A percentile compares a stretch with the other conserved stretches of the same genome.
These are phyloP conservation scores for Apotomis turbidana DNA, from an alignment of 2,888 invertebrate genomes.

Conservation along the genomic window DNA sequence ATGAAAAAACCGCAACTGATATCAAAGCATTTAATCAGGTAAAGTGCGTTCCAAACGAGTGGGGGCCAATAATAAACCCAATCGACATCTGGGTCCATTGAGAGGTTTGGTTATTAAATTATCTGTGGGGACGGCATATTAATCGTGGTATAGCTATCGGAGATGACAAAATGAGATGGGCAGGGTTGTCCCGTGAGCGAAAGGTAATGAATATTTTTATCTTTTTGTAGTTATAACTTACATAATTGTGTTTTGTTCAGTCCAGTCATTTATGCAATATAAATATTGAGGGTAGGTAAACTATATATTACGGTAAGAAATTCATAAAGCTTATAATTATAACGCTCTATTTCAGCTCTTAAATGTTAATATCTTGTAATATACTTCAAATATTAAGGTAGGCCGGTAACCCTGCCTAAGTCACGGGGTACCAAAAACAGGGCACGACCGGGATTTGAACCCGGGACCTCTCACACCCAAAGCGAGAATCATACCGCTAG, in stretches of 20 bases:
- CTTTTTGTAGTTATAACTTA: neutral
- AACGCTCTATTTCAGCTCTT: too few relatives aligned
- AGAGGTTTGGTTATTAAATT: slow-evolving; percentile 49
- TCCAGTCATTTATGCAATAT: too few relatives aligned
- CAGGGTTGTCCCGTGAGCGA: slow-evolving; percentile 13
- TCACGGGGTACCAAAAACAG: slow-evolving; percentile 28
- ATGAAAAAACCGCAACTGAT: slow-evolving; percentile 42
- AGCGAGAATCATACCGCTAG: slow-evolving; percentile 69
- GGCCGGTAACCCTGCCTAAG: too few relatives aligned
- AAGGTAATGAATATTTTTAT: neutral
- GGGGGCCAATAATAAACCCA: slow-evolving; percentile 40
- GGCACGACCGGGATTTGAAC: slow-evolving; percentile 55
- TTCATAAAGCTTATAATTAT: too few relatives aligned
- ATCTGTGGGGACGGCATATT: slow-evolving; percentile 49
- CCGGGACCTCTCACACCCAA: slow-evolving; percentile 63
- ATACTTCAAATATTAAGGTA: too few relatives aligned
- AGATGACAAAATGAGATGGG: slow-evolving; percentile 48
- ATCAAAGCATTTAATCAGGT: slow-evolving; percentile 45
- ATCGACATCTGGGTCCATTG: slow-evolving; percentile 41
- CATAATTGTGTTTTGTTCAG: too few relatives aligned
- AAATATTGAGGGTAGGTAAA: too few relatives aligned
- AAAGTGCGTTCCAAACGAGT: slow-evolving; percentile 43
- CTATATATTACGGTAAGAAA: too few relatives aligned
- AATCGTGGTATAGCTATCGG: slow-evolving; percentile 49
- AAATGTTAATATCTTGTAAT: too few relatives aligned